Conservation (phyloP, 2,888 invertebrate species). For the Hydropsyche betteni region DNA sequence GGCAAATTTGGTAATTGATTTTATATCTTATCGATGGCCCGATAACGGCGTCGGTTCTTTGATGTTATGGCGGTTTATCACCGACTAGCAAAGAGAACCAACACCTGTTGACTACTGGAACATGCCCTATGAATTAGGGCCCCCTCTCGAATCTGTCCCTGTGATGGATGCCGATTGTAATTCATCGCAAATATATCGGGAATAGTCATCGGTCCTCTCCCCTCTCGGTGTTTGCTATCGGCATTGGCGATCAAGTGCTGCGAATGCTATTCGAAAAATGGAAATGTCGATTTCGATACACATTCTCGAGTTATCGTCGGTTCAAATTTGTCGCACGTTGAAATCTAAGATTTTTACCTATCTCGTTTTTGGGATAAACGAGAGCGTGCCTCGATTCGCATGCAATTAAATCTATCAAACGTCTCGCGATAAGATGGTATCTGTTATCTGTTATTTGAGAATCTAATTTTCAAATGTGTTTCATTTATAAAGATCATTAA, state of each 20-base stretch:
- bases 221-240: no score
- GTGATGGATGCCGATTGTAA: slow-evolving; percentile 23
- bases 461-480: no score
- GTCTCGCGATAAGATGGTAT: neutral
- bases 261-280: no score
- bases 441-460: neutral
- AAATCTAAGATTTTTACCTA: no score
- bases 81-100: slow-evolving; percentile 18
- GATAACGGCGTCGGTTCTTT: slow-evolving; percentile 36
- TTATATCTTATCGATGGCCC: slow-evolving; percentile 44
- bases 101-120: slow-evolving; percentile 49
- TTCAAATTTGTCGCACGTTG: no score
- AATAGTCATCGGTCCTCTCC: no score
- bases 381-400: slow-evolving; percentile 1
- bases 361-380: neutral
- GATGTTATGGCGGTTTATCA: slow-evolving; percentile 34
- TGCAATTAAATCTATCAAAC: neutral
- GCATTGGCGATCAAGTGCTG: no score
- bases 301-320: no score
- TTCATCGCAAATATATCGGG: neutral
- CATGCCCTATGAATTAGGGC: slow-evolving; percentile 40
- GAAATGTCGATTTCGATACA: no score
- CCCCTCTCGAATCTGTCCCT: slow-evolving; percentile 14
- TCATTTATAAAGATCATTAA: no score
- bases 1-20: slow-evolving; percentile 45